Evolutionary conservation across 92 coral and sea anemone genomes (phyloP), one percentile per base, ranked within the genome.

Genomic region (Porites cylindrica): DNA sequence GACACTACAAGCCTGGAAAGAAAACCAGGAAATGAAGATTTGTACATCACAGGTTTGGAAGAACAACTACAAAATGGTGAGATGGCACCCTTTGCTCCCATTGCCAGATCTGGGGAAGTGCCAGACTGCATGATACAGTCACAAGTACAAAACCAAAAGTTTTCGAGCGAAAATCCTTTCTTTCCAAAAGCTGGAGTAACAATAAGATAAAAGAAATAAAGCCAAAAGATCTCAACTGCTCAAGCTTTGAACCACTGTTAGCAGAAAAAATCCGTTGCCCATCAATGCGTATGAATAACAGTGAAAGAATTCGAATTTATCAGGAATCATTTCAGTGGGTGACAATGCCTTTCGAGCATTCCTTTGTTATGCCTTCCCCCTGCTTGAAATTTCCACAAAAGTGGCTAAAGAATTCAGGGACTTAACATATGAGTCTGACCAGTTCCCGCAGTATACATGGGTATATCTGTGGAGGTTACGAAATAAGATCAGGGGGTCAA

Each of bases 101-200:
- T 8, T 13, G 13, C 61, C 61, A 56, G 61, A 56, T 8, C 61
- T 56, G 61, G 61, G 9, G 61, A 56, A 56, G 13, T 56, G 61
- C 58, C 58, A 52, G 8, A 52, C 10, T 52, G 58, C 3, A 17
- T 72, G 59, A 72, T 38, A 17, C 7, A 16, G 2, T 4, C 0
- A 47, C 51, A 4, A 26, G 18, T 50, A 1, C 24, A 51, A 23
- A 23, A 23, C 24, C 24, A 23, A 23, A 23, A 74, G 78, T 1
- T 18, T 51, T 74, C 14, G 6, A 7, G 4, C 16, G 78, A 74
- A 6, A 16, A 51, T 52, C 17, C 4, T 18, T 74, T 6, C 62
- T 74, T 18, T 74, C 63, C 51, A 51, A 63, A n/a, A 74, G 7
- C 38, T 74, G 78, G 78, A 74, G 62, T 18, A 74, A 74, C 78